A percentile compares a stretch with the other conserved stretches of the same genome.
Evolutionary conservation across 2,113 vertebrate genomes (phyloP).

Genomic region (Neomonachus schauinslandi): DNA sequence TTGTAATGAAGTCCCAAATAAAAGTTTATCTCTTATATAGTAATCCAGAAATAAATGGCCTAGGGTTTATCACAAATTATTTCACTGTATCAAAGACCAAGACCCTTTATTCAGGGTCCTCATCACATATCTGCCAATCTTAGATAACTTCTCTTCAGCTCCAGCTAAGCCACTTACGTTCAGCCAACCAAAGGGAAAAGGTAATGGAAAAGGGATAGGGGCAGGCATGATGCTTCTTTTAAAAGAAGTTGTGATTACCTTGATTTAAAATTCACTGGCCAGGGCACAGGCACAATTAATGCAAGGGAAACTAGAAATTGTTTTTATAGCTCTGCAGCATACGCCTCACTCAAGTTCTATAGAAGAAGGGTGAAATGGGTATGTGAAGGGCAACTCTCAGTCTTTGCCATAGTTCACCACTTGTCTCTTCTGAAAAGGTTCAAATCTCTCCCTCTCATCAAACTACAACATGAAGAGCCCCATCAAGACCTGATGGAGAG

Average conservation of each 20-base stretch:
- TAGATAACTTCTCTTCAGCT: background rate
- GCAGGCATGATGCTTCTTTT: background rate
- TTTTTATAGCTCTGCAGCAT: background rate
- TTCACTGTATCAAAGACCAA: background rate
- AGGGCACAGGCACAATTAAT: background rate
- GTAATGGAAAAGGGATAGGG: background rate
- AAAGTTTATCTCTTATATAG: background rate
- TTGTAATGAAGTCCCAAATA: background rate
- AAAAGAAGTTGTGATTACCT: background rate
- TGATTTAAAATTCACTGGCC: background rate
- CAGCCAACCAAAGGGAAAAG: background rate
- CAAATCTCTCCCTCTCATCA: background rate
- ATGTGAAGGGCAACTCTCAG: background rate
- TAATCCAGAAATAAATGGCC: background rate
- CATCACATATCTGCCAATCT: background rate
- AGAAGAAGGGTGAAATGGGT: background rate
- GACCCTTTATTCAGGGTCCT: background rate
- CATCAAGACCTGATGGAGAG: background rate
- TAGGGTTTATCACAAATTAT: background rate
- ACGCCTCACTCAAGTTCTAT: background rate
- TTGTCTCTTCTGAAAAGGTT: background rate
- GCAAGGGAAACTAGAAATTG: background rate
- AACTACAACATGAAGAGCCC: background rate
- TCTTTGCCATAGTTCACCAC: background rate
- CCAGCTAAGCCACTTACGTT: background rate